Base-by-base conservation (phyloP, 1,140 invertebrate species). In the Saccostrea echinata region DNA sequence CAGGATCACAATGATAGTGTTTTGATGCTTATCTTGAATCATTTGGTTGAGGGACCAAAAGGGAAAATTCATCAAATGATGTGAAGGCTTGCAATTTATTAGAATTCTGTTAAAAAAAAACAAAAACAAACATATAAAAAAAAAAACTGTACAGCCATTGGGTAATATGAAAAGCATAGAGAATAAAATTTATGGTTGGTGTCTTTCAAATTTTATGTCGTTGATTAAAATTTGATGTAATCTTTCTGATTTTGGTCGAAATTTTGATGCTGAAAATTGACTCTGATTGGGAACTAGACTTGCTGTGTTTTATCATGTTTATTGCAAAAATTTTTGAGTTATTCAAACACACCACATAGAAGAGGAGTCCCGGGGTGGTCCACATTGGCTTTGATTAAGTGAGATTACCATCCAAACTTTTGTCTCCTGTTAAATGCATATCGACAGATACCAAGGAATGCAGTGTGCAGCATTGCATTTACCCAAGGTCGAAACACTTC, bases 11-110 rank as follows among this genome's bases (percentile, higher is more conserved):
- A 76, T 76, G 68, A 76, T 76, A 76, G 68, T 76, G 68, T 76
- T 76, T 43, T 76, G 68, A 76, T 76, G 68, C 68, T 76, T 76
- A 76, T 76, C 68, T 76, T 76, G 68, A 76, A 76, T 76, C 27
- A 24, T 76, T 76, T 76, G 30, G 68, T 11, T 30, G 24, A 33
- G 68, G 68, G 68, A 35, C 68, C 30, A 27, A 13, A 76, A 71
- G 30, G 68, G 68, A 71, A 8, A 71, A 30, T 9, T 27, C 16
- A 6, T 16, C 21, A 57, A 57, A 57, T 57, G 55, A 57, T 57
- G 55, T 21, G 35, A 43, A 43, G 35, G 6, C 35, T 3, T 43
- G 35, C 35, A 43, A 43, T 43, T 43, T 43, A 43, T 43, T 43
- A 43, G 35, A 43, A 43, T 3, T 43, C 35, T 43, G 1, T 43